phyloP scores from a whole-genome alignment of 2,888 invertebrate species.

The Mythimna pallens region DNA sequence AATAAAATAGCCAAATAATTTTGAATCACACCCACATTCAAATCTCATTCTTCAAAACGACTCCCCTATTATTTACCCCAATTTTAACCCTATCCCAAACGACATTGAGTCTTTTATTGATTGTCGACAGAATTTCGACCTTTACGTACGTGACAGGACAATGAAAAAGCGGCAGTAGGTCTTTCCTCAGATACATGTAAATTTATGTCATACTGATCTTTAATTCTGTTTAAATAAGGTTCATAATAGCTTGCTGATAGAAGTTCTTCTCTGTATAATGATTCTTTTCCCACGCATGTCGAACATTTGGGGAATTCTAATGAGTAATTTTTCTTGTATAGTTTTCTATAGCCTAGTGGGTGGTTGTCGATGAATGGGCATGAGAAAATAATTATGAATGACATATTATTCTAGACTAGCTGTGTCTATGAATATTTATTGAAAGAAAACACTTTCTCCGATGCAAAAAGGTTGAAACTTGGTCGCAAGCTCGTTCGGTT shows the following conservation, averaged over 20 bases:
- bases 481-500: not conserved
- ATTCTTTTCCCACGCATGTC: slow-evolving; percentile 57
- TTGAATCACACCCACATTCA: slow-evolving; percentile 27
- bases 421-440: slow-evolving; percentile 47
- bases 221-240: not conserved
- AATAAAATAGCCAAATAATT: slow-evolving; percentile 4
- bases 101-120: slow-evolving; percentile 6
- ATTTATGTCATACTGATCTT: not conserved
- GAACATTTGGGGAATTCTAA: slow-evolving; percentile 51
- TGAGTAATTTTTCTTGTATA: slow-evolving; percentile 52
- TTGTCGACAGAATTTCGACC: slow-evolving; percentile 1
- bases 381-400: slow-evolving; percentile 52
- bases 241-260: not conserved
- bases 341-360: slow-evolving; percentile 52
- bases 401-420: slow-evolving; percentile 6
- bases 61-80: not conserved
- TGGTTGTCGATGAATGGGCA: slow-evolving; percentile 19
- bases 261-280: slow-evolving; percentile 29
- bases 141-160: slow-evolving; percentile 59
- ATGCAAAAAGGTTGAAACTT: not conserved
- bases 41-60: slow-evolving; percentile 20
- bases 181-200: slow-evolving; percentile 1
- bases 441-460: slow-evolving; percentile 40
- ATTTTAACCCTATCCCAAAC: slow-evolving; percentile 18
- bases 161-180: slow-evolving; percentile 49